These are phyloP conservation scores for Bimastos eiseni DNA, from an alignment of 2,888 invertebrate genomes.

Conservation along the genomic window DNA sequence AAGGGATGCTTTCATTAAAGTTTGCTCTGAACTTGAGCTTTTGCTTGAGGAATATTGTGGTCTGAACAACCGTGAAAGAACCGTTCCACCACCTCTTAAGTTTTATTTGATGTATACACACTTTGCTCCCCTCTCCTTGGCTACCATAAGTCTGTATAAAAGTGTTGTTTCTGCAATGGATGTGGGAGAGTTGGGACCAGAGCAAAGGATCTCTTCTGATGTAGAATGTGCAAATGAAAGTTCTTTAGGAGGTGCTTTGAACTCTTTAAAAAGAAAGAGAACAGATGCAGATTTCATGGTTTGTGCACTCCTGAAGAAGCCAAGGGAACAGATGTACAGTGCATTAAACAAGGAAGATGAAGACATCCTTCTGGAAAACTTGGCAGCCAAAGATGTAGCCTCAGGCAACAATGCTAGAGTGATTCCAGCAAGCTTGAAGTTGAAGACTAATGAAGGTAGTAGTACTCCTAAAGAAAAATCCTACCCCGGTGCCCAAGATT, in stretches of 20 bases:
- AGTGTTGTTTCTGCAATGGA: neutral
- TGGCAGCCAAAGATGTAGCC: neutral
- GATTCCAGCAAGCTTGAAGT: neutral
- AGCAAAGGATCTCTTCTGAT: neutral
- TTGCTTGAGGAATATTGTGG: neutral
- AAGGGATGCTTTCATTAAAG: neutral
- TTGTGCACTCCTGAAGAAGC: neutral
- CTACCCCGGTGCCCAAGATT: neutral
- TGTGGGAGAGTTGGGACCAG: neutral
- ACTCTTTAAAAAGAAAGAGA: neutral
- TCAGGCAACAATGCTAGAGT: neutral
- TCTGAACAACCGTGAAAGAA: neutral
- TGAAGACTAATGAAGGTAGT: neutral
- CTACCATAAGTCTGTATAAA: neutral
- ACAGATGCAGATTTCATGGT: neutral
- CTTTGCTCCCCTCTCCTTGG: neutral
- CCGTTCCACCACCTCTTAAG: neutral
- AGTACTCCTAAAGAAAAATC: neutral
- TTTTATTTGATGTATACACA: neutral
- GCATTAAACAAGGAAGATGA: neutral
- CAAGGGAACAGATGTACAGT: neutral
- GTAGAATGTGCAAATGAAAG: neutral
- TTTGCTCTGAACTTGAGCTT: neutral
- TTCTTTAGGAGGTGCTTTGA: neutral
- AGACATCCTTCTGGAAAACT: neutral